Conservation (phyloP, 35 echinoderm and acorn worm species). For the Amphiura filiformis region DNA sequence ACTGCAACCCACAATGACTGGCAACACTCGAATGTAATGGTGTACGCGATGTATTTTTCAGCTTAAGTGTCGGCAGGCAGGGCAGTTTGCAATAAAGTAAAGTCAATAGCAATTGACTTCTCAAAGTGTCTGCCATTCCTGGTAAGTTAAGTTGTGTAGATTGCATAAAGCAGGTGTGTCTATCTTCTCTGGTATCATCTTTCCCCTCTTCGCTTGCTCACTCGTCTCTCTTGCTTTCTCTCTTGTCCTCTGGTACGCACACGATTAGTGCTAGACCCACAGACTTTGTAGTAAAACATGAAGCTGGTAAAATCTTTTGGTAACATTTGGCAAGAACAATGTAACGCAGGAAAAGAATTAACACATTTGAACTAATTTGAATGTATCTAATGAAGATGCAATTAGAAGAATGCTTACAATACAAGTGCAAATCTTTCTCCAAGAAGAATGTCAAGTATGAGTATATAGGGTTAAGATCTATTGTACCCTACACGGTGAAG, state of each 20-base stretch:
- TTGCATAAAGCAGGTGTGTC: neutral
- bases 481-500: neutral
- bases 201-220: neutral
- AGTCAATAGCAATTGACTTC: slow-evolving; percentile 14
- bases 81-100: neutral
- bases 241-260: neutral
- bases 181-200: neutral
- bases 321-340: no score
- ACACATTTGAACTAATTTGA: no score
- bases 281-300: no score
- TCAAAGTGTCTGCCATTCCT: neutral
- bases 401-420: no score
- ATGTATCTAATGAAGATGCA: no score
- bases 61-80: neutral
- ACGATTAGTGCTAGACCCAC: no score
- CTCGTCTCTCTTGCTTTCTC: no score
- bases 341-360: no score
- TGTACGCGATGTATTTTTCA: neutral
- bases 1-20: neutral
- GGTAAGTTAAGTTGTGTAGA: neutral
- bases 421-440: no score
- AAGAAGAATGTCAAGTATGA: no score
- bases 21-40: neutral
- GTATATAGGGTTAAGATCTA: neutral
- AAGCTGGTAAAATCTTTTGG: no score